phyloP scores from a whole-genome alignment of 2,113 vertebrate genomes.

The Poecile atricapillus region DNA sequence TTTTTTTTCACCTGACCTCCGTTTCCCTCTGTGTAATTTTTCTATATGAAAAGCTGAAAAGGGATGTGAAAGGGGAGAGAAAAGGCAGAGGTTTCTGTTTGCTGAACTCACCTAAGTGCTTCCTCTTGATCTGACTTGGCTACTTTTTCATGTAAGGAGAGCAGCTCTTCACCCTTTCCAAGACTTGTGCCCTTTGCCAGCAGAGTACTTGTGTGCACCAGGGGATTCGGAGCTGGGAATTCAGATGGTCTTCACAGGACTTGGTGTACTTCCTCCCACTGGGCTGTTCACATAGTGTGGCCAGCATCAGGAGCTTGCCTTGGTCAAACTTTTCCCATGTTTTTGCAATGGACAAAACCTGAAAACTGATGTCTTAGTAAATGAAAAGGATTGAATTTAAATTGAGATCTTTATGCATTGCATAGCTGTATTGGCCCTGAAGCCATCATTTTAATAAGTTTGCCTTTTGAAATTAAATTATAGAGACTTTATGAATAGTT shows the following conservation, averaged over 20 bases:
- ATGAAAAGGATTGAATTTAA: not conserved
- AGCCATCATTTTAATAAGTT: not conserved
- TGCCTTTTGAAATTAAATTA: not conserved
- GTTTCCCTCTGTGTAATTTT: not conserved
- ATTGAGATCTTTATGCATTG: not conserved
- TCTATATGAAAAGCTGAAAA: not conserved
- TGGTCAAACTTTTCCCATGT: not conserved
- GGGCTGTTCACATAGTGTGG: not conserved
- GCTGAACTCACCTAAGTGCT: not conserved
- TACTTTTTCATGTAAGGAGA: not conserved
- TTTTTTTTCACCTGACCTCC: not conserved
- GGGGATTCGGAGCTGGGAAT: not conserved
- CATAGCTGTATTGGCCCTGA: not conserved
- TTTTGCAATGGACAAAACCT: not conserved
- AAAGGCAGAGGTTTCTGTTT: not conserved
- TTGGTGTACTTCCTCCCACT: not conserved
- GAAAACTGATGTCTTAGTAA: not conserved
- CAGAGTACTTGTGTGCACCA: not conserved
- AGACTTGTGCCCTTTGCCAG: not conserved
- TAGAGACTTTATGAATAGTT: not conserved
- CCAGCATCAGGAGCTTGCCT: not conserved
- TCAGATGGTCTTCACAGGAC: not conserved
- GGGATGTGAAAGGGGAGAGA: not conserved
- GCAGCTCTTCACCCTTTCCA: not conserved
- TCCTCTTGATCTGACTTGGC: not conserved